Evolutionary conservation across 2,888 invertebrate species (phyloP).

Genomic region (Troglohyphantes excavatus): DNA sequence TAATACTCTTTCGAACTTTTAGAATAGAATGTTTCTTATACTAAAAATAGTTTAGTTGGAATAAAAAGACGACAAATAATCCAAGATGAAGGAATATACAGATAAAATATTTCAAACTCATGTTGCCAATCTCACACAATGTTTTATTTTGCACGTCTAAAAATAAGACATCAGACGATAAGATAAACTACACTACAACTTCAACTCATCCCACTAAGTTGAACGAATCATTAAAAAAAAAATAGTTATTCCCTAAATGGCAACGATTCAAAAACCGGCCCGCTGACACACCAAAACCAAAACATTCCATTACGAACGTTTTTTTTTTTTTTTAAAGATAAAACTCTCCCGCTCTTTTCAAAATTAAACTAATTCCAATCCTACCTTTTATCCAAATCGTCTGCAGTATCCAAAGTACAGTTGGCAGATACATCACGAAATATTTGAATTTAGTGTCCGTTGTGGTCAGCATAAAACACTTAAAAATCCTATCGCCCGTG

Average conservation of each 20-base stretch:
- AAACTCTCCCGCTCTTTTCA: background rate
- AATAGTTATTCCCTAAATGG: background rate
- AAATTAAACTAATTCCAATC: constrained; percentile 2
- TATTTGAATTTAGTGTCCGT: background rate
- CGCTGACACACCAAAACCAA: background rate
- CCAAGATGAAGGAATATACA: too few relatives aligned
- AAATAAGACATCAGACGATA: background rate
- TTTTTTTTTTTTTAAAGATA: background rate
- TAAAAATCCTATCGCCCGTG: constrained; percentile 40
- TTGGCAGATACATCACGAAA: constrained; percentile 36
- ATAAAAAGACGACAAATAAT: too few relatives aligned
- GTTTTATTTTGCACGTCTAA: too few relatives aligned
- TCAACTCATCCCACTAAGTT: background rate
- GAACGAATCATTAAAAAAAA: background rate
- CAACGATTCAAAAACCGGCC: constrained; percentile 18
- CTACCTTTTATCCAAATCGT: constrained; percentile 72
- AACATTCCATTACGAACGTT: background rate
- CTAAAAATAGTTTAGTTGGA: too few relatives aligned
- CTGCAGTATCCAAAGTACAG: constrained; percentile 69
- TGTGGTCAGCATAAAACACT: constrained; percentile 30
- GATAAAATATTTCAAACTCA: too few relatives aligned
- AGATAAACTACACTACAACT: background rate
- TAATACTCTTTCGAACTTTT: too few relatives aligned
- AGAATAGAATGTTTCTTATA: too few relatives aligned
- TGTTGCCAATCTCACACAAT: too few relatives aligned